Evolutionary conservation across 2,888 invertebrate species (phyloP).

Genomic region (Odontocolon sp.): DNA sequence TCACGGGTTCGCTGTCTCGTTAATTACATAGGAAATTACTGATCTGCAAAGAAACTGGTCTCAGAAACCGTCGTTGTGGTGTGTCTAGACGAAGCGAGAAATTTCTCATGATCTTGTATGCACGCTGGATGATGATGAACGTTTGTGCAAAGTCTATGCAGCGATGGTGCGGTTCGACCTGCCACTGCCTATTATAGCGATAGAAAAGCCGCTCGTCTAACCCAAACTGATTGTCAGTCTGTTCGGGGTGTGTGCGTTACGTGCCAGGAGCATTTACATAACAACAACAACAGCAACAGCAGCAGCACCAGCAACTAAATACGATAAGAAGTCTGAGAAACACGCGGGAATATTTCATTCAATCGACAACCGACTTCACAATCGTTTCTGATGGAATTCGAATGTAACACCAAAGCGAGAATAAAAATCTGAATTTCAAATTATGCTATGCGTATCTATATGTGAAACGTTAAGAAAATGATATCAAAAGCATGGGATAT

Average conservation of each 20-base stretch:
- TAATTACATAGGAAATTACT: slow-evolving; percentile 54
- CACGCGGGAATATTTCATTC: slow-evolving; percentile 19
- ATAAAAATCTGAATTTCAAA: slow-evolving; percentile 55
- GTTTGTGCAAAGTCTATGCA: slow-evolving; percentile 1
- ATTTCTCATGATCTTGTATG: slow-evolving; percentile 15
- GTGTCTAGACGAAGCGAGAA: slow-evolving; percentile 15
- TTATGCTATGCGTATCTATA: not conserved
- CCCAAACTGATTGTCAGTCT: slow-evolving; percentile 14
- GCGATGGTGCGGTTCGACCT: slow-evolving; percentile 19
- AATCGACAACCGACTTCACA: slow-evolving; percentile 46
- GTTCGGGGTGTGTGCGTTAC: slow-evolving; percentile 41
- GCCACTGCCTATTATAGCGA: not conserved
- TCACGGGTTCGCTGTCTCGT: slow-evolving; percentile 19
- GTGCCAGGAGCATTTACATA: slow-evolving; percentile 53
- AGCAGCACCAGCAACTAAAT: not conserved
- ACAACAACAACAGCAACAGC: slow-evolving; percentile 49
- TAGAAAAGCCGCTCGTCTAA: not conserved
- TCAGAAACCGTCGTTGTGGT: not conserved
- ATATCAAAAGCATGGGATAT: slow-evolving; percentile 12
- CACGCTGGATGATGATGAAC: not conserved
- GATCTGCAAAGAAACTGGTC: slow-evolving; percentile 18
- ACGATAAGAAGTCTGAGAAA: slow-evolving; percentile 15
- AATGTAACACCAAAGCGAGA: slow-evolving; percentile 23
- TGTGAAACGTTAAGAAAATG: slow-evolving; percentile 10
- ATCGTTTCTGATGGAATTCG: slow-evolving; percentile 29